These are phyloP conservation scores for Ariolimax columbianus DNA, from an alignment of 2,888 invertebrate genomes.

Conservation along the genomic window DNA sequence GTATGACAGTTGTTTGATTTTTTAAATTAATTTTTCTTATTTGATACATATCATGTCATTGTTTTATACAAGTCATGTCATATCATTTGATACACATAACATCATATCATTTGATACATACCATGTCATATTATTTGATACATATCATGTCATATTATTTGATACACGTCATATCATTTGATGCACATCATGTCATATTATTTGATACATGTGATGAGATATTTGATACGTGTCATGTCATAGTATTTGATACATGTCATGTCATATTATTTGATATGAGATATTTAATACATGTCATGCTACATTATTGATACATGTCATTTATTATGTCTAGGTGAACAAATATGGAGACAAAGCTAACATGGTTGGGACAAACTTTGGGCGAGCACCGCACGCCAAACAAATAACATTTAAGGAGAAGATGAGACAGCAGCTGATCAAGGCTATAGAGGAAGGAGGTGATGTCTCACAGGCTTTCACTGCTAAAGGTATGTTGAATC, in stretches of 20 bases:
- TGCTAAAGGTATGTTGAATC: constrained; percentile 25
- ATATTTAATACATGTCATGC: too few relatives aligned
- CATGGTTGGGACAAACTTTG: constrained; percentile 47
- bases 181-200: too few relatives aligned
- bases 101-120: too few relatives aligned
- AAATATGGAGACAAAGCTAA: constrained; percentile 47
- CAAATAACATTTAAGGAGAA: constrained; percentile 74
- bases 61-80: too few relatives aligned
- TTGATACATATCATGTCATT: too few relatives aligned
- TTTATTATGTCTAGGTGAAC: constrained; percentile 22
- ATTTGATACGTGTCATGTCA: neutral
- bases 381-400: constrained; percentile 55
- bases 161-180: too few relatives aligned
- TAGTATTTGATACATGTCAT: neutral
- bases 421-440: constrained; percentile 73
- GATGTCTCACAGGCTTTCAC: constrained; percentile 49
- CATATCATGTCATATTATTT: too few relatives aligned
- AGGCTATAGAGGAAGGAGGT: constrained; percentile 63
- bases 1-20: too few relatives aligned
- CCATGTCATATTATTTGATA: too few relatives aligned
- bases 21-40: too few relatives aligned
- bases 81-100: too few relatives aligned
- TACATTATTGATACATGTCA: neutral
- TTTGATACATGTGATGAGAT: neutral
- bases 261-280: too few relatives aligned